A percentile compares a stretch with the other conserved stretches of the same genome.
Conservation (phyloP, 2,113 vertebrate species). For the Xenus cinereus region DNA sequence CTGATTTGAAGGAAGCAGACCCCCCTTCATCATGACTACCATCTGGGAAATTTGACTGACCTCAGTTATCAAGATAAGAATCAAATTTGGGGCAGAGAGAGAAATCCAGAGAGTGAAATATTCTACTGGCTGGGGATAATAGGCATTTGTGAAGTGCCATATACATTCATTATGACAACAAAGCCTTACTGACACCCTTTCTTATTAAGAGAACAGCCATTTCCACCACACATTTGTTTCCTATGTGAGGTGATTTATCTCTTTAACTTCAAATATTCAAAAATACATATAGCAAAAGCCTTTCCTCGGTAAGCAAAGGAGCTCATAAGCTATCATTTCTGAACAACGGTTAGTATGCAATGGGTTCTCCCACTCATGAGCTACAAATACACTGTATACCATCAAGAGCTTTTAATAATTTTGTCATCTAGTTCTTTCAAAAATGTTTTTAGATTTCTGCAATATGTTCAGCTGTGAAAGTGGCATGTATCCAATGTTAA, state of each 20-base stretch:
- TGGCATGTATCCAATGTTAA: conserved; percentile 1
- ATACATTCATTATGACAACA: not conserved
- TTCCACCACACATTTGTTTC: not conserved
- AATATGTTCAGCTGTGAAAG: conserved; percentile 34
- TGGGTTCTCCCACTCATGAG: conserved; percentile 6
- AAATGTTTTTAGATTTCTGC: conserved; percentile 31
- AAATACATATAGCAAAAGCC: not conserved
- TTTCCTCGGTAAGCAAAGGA: not conserved
- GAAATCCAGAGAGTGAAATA: not conserved
- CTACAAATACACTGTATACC: not conserved
- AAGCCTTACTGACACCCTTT: not conserved
- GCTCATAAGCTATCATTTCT: not conserved
- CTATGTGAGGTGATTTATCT: not conserved
- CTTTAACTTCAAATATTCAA: not conserved
- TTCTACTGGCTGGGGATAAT: not conserved
- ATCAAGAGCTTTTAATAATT: conserved; percentile 7
- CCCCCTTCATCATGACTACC: not conserved
- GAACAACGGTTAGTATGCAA: not conserved
- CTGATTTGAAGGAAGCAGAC: not conserved
- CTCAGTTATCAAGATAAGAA: not conserved
- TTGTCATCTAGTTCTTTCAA: conserved; percentile 6
- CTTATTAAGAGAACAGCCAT: not conserved
- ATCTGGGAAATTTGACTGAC: not conserved
- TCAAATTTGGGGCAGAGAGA: not conserved
- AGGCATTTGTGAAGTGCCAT: not conserved